Conservation (phyloP, 2,113 vertebrate genomes). For the Apteryx mantelli region DNA sequence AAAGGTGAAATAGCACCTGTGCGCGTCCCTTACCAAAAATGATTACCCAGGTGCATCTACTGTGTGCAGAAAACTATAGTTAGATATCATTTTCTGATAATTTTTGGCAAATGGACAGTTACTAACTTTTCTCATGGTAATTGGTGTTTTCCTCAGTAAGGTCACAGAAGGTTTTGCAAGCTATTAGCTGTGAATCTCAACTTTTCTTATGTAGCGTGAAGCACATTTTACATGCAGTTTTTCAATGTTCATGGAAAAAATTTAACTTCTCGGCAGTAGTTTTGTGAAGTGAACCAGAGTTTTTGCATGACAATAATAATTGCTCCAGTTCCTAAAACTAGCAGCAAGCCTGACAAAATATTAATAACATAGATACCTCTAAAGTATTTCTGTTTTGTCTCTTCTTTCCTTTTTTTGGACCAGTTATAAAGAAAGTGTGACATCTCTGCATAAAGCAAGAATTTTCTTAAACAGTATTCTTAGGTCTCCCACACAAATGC, state of each 20-base stretch:
- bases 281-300: background rate
- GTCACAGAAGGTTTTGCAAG: background rate
- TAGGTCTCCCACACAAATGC: background rate
- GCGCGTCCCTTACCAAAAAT: background rate
- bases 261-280: conserved; percentile 5
- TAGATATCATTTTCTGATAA: background rate
- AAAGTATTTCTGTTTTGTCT: background rate
- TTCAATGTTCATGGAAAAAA: background rate
- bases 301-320: background rate
- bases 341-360: background rate
- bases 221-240: background rate
- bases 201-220: background rate
- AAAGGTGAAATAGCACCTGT: conserved; percentile 5
- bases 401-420: background rate
- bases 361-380: background rate
- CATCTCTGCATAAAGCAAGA: background rate
- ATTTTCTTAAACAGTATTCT: background rate
- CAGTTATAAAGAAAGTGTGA: background rate
- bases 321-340: background rate
- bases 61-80: background rate
- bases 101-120: conserved; percentile 19
- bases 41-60: background rate
- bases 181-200: background rate
- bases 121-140: conserved; percentile 34
- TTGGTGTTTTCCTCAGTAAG: background rate